Base-by-base conservation (phyloP, 1,140 invertebrate species). In the Drosophila erecta region DNA sequence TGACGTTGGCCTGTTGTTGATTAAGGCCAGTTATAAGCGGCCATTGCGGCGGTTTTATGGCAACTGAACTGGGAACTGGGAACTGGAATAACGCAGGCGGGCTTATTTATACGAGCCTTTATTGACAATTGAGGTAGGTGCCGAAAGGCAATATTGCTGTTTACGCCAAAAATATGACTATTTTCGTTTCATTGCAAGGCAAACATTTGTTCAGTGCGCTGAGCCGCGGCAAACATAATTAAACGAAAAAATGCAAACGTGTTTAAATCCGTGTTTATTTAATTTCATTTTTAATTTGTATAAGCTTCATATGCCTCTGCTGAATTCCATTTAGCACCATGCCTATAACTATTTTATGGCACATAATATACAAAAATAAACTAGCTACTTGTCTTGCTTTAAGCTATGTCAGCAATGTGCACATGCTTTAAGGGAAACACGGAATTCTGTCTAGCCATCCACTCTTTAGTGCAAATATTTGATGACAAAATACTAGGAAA, bases 1-100 rank as follows among this genome's bases (percentile, higher is more conserved):
- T 85, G 81, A 85, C 81, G 81, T 85, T 46, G 57, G 70, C 41
- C 57, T 65, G 53, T 44, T 69, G 73, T 70, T 81, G 70, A 84
- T 76, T 76, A 60, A 51, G 38, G 59, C 53, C 61, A 38, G 49
- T 54, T 70, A 59, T 49, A 75, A 49, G 66, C 47, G 27, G 27
- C 65, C 65, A 66, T 33, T 14, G 35, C 60, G 47, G 27, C 24
- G 40, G 73, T 37, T 55, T 72, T 73, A 40, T 61, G 71, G 46
- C 56, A 54, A 44, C 17, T 3, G 56, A 64, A 41, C 51, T 7
- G 27, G 7, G 24, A 24, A 24, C 46, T 51, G 38, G 62, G 41
- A 67, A 67, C 61, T 56, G 41, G 11, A 60, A 44, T 56, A 58
- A 33, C 62, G 43, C 27, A 37, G 67, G 30, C 44, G 20, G 6